Evolutionary conservation across 2,888 invertebrate genomes (phyloP).

Genomic region (Lamproptera curius): DNA sequence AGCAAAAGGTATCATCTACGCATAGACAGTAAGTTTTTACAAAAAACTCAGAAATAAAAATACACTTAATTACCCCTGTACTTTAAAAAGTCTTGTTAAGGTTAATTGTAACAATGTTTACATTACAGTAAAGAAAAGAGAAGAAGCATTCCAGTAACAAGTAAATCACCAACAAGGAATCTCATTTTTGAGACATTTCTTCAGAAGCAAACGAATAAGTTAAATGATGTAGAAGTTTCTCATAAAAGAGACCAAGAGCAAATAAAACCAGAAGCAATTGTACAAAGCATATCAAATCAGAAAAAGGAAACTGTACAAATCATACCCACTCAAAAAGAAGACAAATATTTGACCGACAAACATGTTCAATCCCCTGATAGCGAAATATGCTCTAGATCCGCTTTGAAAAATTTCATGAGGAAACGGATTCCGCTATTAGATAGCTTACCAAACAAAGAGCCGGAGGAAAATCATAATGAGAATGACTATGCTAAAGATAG

Average conservation of each 20-base stretch:
- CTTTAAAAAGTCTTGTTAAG: no score
- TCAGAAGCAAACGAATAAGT: neutral
- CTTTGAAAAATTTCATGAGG: conserved; percentile 42
- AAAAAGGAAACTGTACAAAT: no score
- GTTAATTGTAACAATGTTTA: no score
- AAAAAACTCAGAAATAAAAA: no score
- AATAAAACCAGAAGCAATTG: no score
- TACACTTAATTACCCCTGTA: no score
- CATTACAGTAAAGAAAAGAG: conserved; percentile 56
- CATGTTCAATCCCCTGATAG: neutral
- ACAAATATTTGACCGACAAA: neutral
- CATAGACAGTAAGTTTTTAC: conserved; percentile 52
- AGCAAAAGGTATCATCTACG: conserved; percentile 43
- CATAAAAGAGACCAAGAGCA: neutral
- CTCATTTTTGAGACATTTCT: conserved; percentile 32
- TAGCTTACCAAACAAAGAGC: conserved; percentile 28
- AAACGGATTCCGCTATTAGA: conserved; percentile 38
- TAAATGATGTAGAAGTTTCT: neutral
- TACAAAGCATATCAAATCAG: neutral
- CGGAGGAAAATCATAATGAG: conserved; percentile 18
- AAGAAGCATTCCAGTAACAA: conserved; percentile 44
- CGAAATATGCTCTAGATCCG: conserved; percentile 23
- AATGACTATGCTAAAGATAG: conserved; percentile 31
- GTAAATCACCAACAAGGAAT: conserved; percentile 23
- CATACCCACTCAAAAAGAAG: conserved; percentile 13